These are phyloP conservation scores for Corythornis cristatus DNA, from an alignment of 2,113 vertebrate species.

Conservation along the genomic window DNA sequence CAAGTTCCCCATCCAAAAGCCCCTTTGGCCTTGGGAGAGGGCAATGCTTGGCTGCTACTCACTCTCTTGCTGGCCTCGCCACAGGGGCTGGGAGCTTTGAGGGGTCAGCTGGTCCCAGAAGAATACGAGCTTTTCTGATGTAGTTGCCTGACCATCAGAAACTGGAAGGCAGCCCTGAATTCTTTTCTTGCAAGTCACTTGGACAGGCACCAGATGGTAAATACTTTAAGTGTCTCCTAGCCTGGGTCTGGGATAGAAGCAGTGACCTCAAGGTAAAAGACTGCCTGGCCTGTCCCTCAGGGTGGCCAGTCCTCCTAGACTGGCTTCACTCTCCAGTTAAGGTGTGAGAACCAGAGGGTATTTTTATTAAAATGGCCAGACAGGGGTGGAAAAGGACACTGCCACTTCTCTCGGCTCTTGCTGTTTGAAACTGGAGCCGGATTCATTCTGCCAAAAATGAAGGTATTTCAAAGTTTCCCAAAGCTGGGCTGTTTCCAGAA, in stretches of 20 bases:
- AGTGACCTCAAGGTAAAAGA: slow-evolving; percentile 49
- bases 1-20: neutral
- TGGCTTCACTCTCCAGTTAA: neutral
- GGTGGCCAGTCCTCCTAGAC: neutral
- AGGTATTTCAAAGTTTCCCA: slow-evolving; percentile 58
- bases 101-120: slow-evolving; percentile 12
- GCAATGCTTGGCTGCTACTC: neutral
- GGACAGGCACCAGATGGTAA: slow-evolving; percentile 58
- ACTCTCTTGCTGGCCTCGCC: neutral
- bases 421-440: slow-evolving; percentile 23
- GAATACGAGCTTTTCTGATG: slow-evolving; percentile 1
- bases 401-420: neutral
- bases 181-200: slow-evolving; percentile 68
- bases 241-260: neutral
- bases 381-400: neutral
- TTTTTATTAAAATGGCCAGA: neutral
- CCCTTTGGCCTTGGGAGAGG: neutral
- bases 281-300: neutral
- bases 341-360: neutral
- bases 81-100: neutral
- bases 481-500: slow-evolving; percentile 42
- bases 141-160: slow-evolving; percentile 49
- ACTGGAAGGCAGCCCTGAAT: slow-evolving; percentile 61
- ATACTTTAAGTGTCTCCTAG: slow-evolving; percentile 59
- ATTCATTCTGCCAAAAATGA: slow-evolving; percentile 39